Percentiles rank a stretch among this genome's conserved stretches.
Conservation (phyloP, 1,140 invertebrate genomes). For the Solenopsis fugax region DNA sequence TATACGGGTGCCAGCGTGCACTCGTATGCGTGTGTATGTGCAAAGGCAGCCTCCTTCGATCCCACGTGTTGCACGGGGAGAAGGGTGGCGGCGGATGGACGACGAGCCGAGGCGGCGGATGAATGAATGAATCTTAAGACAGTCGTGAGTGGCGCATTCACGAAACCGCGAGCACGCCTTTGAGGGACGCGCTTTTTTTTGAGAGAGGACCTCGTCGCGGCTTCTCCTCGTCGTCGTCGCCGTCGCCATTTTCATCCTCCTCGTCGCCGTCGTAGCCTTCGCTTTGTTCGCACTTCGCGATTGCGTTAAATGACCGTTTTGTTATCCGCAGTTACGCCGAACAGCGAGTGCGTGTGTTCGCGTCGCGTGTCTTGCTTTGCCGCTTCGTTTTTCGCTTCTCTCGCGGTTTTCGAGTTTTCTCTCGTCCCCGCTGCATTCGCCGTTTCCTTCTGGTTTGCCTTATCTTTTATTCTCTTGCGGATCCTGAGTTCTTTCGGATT, state of each 20-base stretch:
- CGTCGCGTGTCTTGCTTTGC: neutral
- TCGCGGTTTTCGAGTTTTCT: constrained; percentile 9
- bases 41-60: constrained; percentile 60
- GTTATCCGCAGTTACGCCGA: neutral
- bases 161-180: constrained; percentile 77
- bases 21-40: constrained; percentile 31
- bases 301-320: constrained; percentile 13
- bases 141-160: constrained; percentile 82
- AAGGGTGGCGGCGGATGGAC: constrained; percentile 65
- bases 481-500: neutral
- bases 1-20: neutral
- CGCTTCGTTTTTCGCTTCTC: neutral
- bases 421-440: neutral
- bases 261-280: neutral
- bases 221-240: neutral
- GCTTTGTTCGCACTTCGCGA: constrained; percentile 5
- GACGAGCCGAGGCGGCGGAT: constrained; percentile 77
- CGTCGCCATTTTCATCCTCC: constrained; percentile 7
- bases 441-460: neutral
- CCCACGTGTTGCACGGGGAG: constrained; percentile 58
- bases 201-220: neutral
- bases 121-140: constrained; percentile 86
- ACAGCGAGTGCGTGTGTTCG: neutral
- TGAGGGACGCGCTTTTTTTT: constrained; percentile 54
- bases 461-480: neutral